These are phyloP conservation scores for Apis florea DNA, from an alignment of 1,140 invertebrate genomes.

Conservation along the genomic window DNA sequence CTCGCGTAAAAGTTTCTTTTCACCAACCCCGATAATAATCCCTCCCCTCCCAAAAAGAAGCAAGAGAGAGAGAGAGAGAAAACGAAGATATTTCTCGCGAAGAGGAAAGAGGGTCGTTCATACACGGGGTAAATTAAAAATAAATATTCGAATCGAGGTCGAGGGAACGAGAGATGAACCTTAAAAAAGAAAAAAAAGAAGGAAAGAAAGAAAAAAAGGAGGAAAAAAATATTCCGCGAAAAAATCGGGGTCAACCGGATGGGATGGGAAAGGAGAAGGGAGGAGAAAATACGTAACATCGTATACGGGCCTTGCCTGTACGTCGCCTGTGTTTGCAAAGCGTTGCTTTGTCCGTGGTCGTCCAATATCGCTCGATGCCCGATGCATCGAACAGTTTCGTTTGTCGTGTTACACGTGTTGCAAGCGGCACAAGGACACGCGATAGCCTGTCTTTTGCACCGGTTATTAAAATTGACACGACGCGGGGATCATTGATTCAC, in stretches of 20 bases:
- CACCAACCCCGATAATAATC: too few species aligned
- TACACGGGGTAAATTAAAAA: neutral
- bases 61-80: neutral
- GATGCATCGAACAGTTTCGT: neutral
- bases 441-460: conserved; percentile 1
- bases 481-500: neutral
- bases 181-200: too few species aligned
- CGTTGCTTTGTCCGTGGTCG: too few species aligned
- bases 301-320: too few species aligned
- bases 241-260: neutral
- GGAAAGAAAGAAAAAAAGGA: too few species aligned
- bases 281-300: neutral
- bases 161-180: neutral
- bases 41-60: neutral
- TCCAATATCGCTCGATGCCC: too few species aligned
- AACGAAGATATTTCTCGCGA: too few species aligned
- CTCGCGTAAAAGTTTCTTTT: too few species aligned
- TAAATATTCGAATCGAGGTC: neutral
- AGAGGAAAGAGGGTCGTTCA: neutral
- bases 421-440: neutral
- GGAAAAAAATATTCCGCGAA: too few species aligned
- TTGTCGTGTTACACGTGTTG: too few species aligned
- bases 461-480: conserved; percentile 26
- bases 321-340: too few species aligned
- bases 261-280: too few species aligned